Base-by-base conservation (phyloP, 92 coral and sea anemone genomes). In the Actinernus sp. region DNA sequence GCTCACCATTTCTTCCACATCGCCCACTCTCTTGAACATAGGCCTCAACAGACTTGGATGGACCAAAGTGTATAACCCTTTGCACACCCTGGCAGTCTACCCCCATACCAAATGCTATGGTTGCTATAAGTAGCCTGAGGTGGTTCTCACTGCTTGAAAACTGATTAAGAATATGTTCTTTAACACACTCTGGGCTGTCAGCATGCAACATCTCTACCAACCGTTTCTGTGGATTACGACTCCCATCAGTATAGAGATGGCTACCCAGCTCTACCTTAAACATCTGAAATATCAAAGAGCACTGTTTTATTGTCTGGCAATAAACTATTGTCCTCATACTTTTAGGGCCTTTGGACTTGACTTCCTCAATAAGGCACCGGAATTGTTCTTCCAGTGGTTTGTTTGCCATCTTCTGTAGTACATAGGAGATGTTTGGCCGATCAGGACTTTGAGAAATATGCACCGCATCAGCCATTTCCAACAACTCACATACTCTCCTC, bases 361-460 rank as follows among this genome's bases (percentile, higher is more conserved):
- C 3, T 8, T 65, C 47, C 28, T 21, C 32, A 1, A 65, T 1
- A 37, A 49, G 30, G 21, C 46, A 49, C 28, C 26, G 4, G 20
- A 65, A 65, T 12, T 49, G 19, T 30, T 49, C 73, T 1, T 27
- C 11, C 1, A 65, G 31, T 26, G 44, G 13, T 22, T 10, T 44
- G 23, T 26, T 64, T 27, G 10, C 32, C 39, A 61, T 61, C 18
- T 36, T 25, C 27, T 27, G 29, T 1, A 52, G 52, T 8, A 17
- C 4, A 26, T 2, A 73, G 27, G 44, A 27, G 13, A 73, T 23
- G 34, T 73, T 73, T 0, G 27, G 26, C 46, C 36, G 60, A 41
- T 73, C 49, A 33, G 71, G 81, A 21, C 71, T 61, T 40, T 73
- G 70, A 10, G 34, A 28, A 5, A 73, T 67, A 11, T 53, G 60